A percentile compares a stretch with the other conserved stretches of the same genome.
Conservation (phyloP, 2,113 vertebrate genomes). For the Syrrhaptes paradoxus region DNA sequence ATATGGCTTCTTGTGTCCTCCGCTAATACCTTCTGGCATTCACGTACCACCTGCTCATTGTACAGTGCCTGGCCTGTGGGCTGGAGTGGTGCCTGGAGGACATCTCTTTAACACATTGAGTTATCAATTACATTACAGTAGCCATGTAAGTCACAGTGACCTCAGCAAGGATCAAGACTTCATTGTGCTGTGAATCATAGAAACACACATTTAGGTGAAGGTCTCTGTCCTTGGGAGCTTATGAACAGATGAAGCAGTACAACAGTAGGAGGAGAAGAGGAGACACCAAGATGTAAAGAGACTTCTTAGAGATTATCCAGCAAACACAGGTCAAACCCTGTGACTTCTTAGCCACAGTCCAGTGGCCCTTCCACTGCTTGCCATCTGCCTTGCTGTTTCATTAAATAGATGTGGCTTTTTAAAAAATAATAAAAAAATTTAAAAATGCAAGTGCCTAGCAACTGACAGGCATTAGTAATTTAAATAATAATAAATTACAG, state of each 20-base stretch:
- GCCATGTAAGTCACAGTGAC: neutral
- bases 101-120: neutral
- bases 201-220: neutral
- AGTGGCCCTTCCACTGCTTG: neutral
- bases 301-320: neutral
- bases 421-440: neutral
- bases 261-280: neutral
- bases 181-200: neutral
- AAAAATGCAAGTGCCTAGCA: neutral
- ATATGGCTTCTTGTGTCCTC: neutral
- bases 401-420: neutral
- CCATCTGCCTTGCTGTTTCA: conserved; percentile 7
- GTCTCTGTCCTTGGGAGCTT: neutral
- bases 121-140: neutral
- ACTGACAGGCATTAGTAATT: neutral
- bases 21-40: neutral
- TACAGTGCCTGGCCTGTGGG: neutral
- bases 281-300: neutral
- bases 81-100: neutral
- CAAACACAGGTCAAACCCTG: neutral
- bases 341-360: neutral
- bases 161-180: neutral
- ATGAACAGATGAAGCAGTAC: neutral
- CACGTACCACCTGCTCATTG: neutral
- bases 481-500: conserved; percentile 2